Percentiles rank a stretch among this genome's conserved stretches.
Evolutionary conservation across 2,797 vertebrate species (phyloP).

Genomic region (Pangasius sanitwongsei): DNA sequence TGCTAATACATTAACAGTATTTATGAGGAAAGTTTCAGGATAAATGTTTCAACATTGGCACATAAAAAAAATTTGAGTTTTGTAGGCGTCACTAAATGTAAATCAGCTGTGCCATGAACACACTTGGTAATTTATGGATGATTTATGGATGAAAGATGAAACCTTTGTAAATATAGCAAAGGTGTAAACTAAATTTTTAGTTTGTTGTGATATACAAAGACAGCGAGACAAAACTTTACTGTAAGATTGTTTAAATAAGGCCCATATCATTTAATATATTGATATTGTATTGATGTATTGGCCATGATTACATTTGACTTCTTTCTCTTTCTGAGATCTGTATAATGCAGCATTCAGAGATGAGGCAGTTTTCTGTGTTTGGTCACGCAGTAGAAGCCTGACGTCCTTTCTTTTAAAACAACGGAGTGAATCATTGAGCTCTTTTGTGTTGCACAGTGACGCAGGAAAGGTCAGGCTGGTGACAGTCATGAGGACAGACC

Average conservation of each 20-base stretch:
- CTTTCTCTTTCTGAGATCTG: not conserved
- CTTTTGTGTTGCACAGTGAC: conserved; percentile 19
- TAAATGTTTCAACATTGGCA: not conserved
- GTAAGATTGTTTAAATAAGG: not conserved
- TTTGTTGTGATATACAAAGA: not conserved
- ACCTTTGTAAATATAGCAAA: not conserved
- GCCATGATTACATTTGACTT: not conserved
- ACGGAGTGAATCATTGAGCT: not conserved
- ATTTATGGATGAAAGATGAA: not conserved
- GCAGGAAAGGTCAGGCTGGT: conserved; percentile 20
- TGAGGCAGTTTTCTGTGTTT: not conserved
- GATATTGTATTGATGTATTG: no score
- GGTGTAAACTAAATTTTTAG: not conserved
- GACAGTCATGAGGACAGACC: conserved; percentile 28
- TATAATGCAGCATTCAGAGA: not conserved
- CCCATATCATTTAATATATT: not conserved
- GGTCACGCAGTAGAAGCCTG: not conserved
- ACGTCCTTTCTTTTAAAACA: not conserved
- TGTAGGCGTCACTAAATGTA: not conserved
- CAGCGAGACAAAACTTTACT: not conserved
- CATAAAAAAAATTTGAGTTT: not conserved
- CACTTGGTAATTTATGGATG: not conserved
- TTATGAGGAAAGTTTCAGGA: not conserved
- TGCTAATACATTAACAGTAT: not conserved
- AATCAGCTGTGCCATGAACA: not conserved